Conservation (phyloP, 2,113 vertebrate genomes). For the Asarcornis scutulata region DNA sequence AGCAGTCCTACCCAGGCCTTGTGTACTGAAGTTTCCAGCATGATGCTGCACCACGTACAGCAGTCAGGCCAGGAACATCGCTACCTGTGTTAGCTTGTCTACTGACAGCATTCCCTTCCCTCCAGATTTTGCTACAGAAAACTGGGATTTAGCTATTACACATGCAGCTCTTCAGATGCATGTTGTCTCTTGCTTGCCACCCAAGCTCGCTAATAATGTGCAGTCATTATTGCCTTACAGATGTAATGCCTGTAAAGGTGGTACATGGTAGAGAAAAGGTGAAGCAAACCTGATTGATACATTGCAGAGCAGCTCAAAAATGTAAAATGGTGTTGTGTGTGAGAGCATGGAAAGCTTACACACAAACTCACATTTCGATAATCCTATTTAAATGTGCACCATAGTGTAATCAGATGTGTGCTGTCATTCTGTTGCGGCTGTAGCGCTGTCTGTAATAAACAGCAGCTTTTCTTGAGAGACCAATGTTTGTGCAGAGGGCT, state of each 20-base stretch:
- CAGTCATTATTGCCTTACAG: background rate
- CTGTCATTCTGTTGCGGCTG: background rate
- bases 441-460: background rate
- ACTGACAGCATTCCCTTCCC: background rate
- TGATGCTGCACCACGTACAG: background rate
- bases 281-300: background rate
- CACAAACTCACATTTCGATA: background rate
- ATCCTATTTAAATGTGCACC: background rate
- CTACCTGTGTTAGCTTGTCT: background rate
- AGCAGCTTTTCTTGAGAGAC: conserved; percentile 1
- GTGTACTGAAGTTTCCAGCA: background rate
- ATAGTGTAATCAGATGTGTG: background rate
- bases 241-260: background rate
- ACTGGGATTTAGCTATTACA: background rate
- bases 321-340: background rate
- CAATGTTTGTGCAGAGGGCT: background rate
- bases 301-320: background rate
- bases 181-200: background rate
- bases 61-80: background rate
- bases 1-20: background rate
- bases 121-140: background rate
- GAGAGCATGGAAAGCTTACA: background rate
- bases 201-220: background rate
- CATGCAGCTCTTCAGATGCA: background rate
- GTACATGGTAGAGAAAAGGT: background rate